A percentile compares a stretch with the other conserved stretches of the same genome.
phyloP scores from a whole-genome alignment of 2,888 invertebrate genomes.

The Apoderus coryli region DNA sequence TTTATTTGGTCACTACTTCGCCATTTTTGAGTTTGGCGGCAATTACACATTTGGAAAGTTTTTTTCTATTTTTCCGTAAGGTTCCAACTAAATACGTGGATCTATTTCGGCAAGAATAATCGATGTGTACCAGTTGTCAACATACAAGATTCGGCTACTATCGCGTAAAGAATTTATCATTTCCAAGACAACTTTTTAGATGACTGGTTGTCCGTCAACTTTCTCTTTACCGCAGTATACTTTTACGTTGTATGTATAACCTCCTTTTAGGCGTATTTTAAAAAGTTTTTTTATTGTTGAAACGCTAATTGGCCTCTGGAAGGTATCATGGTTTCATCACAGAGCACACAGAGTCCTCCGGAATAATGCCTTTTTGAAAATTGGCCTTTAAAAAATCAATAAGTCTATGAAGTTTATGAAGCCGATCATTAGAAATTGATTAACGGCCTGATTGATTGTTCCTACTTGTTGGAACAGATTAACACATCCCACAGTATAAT shows the following conservation, averaged over 20 bases:
- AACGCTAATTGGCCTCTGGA: conserved; percentile 24
- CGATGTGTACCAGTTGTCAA: conserved; percentile 10
- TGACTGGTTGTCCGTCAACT: conserved; percentile 7
- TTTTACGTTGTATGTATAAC: conserved; percentile 8
- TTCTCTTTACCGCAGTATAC: conserved; percentile 8
- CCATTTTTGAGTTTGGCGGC: conserved; percentile 14
- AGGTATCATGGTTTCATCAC: conserved; percentile 19
- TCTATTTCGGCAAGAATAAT: conserved; percentile 8
- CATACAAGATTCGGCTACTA: conserved; percentile 7
- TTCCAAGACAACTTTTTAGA: conserved; percentile 8
- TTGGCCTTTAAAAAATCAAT: conserved; percentile 1
- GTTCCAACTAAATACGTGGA: conserved; percentile 11
- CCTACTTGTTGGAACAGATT: no score
- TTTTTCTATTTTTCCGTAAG: conserved; percentile 15
- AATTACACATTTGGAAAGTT: conserved; percentile 13
- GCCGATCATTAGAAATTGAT: neutral
- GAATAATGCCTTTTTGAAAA: conserved; percentile 7
- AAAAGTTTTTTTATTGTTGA: conserved; percentile 25
- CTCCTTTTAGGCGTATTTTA: conserved; percentile 20
- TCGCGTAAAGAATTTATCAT: conserved; percentile 8
- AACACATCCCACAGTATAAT: no score
- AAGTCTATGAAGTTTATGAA: conserved; percentile 3
- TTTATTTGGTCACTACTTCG: conserved; percentile 13
- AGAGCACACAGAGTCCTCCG: conserved; percentile 12
- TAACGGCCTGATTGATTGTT: no score